A percentile compares a stretch with the other conserved stretches of the same genome.
These are phyloP conservation scores for Mesaphorura yosii DNA, from an alignment of 1,140 invertebrate species.

Conservation along the genomic window DNA sequence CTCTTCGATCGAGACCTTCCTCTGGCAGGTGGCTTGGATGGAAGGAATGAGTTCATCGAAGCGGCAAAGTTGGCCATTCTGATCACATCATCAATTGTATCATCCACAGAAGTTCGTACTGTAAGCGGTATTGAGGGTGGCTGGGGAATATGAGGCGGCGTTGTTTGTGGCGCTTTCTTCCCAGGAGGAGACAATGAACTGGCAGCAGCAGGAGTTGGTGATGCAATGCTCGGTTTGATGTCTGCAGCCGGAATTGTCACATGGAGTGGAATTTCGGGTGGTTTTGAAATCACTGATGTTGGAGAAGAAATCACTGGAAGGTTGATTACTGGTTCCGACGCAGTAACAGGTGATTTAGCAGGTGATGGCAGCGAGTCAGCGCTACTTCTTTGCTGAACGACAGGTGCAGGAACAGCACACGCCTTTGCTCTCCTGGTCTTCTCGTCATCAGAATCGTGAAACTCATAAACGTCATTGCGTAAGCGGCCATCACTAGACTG, in stretches of 20 bases:
- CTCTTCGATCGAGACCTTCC: conserved; percentile 17
- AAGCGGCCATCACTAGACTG: no score
- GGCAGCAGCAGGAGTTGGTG: conserved; percentile 2
- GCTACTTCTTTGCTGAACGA: neutral
- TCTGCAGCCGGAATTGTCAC: no score
- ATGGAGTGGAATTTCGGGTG: no score
- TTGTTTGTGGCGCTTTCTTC: conserved; percentile 2
- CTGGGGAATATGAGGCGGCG: neutral
- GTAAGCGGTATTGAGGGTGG: conserved; percentile 30
- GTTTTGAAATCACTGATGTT: neutral
- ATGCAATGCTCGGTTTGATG: no score
- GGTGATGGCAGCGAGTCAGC: neutral
- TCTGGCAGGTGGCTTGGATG: neutral
- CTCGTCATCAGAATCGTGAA: conserved; percentile 33
- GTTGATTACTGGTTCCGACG: conserved; percentile 41
- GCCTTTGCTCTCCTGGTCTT: conserved; percentile 5
- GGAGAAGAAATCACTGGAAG: conserved; percentile 34
- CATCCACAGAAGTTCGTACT: conserved; percentile 63
- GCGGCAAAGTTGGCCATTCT: conserved; percentile 35
- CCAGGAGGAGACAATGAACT: conserved; percentile 2
- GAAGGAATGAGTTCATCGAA: neutral
- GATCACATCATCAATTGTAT: conserved; percentile 73
- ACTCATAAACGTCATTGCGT: conserved; percentile 33
- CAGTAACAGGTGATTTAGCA: neutral
- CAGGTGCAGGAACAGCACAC: conserved; percentile 7